Percentiles rank a stretch among this genome's conserved stretches.
Evolutionary conservation across 2,888 invertebrate species (phyloP).

Genomic region (Eilema sororculum): DNA sequence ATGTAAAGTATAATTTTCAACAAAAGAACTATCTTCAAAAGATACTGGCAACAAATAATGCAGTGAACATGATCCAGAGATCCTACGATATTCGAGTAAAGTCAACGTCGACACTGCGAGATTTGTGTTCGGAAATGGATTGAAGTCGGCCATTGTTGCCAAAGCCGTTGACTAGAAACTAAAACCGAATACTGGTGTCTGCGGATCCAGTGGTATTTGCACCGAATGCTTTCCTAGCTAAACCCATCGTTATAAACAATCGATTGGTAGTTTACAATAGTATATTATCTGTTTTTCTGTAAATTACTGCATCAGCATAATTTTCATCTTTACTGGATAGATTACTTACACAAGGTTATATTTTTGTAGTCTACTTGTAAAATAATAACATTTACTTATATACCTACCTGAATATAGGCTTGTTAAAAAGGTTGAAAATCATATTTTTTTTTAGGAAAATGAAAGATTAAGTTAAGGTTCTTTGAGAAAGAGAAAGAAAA

Average conservation of each 20-base stretch:
- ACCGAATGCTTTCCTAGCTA: slow-evolving; percentile 50
- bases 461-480: too few relatives aligned
- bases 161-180: slow-evolving; percentile 68
- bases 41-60: slow-evolving; percentile 65
- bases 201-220: slow-evolving; percentile 58
- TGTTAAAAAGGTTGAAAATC: too few relatives aligned
- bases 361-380: neutral
- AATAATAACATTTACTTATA: neutral
- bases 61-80: slow-evolving; percentile 72
- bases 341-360: neutral
- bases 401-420: neutral
- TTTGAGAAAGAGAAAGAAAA: neutral
- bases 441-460: too few relatives aligned
- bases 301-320: slow-evolving; percentile 25
- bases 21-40: slow-evolving; percentile 42
- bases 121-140: slow-evolving; percentile 79
- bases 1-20: slow-evolving; percentile 13
- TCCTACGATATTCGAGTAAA: slow-evolving; percentile 69
- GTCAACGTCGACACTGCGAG: slow-evolving; percentile 68
- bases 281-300: neutral
- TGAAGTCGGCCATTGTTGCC: slow-evolving; percentile 73
- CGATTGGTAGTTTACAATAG: slow-evolving; percentile 36
- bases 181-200: slow-evolving; percentile 64
- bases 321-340: slow-evolving; percentile 6
- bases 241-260: slow-evolving; percentile 53